Percentiles rank a stretch among this genome's conserved stretches.
Conservation (phyloP, 2,797 vertebrate genomes). For the Scyliorhinus canicula region DNA sequence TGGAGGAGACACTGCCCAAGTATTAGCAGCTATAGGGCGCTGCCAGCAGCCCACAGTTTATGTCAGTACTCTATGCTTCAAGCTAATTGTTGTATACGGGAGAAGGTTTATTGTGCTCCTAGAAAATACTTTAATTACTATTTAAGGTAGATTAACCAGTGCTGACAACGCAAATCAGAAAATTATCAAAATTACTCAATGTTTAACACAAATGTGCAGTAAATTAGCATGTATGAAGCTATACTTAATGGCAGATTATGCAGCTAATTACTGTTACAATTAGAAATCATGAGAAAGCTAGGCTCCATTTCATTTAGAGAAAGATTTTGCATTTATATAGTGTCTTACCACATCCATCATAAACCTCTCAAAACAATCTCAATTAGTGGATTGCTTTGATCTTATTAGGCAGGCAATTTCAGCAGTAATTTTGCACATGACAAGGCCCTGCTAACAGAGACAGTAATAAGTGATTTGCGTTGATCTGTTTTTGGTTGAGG, state of each 20-base stretch:
- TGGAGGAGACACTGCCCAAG: background rate
- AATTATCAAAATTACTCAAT: conserved; percentile 30
- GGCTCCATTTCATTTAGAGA: background rate
- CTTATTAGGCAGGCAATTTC: background rate
- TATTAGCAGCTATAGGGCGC: background rate
- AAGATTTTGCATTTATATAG: background rate
- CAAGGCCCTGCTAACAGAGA: background rate
- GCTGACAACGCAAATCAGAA: background rate
- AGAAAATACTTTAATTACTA: conserved; percentile 34
- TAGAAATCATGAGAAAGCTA: background rate
- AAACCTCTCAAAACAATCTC: background rate
- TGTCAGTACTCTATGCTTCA: conserved; percentile 14
- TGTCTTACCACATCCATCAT: background rate
- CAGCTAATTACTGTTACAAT: conserved; percentile 5
- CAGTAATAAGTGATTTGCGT: background rate
- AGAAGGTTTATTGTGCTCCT: background rate
- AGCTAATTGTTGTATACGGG: background rate
- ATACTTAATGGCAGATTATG: conserved; percentile 15
- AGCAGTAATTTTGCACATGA: background rate
- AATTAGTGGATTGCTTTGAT: background rate
- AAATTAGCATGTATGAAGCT: conserved; percentile 7
- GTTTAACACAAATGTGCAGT: conserved; percentile 8
- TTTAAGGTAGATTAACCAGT: conserved; percentile 7
- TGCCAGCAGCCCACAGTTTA: background rate
- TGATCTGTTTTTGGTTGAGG: background rate